Conservation (phyloP, 2,113 vertebrate genomes). For the Tichodroma muraria region DNA sequence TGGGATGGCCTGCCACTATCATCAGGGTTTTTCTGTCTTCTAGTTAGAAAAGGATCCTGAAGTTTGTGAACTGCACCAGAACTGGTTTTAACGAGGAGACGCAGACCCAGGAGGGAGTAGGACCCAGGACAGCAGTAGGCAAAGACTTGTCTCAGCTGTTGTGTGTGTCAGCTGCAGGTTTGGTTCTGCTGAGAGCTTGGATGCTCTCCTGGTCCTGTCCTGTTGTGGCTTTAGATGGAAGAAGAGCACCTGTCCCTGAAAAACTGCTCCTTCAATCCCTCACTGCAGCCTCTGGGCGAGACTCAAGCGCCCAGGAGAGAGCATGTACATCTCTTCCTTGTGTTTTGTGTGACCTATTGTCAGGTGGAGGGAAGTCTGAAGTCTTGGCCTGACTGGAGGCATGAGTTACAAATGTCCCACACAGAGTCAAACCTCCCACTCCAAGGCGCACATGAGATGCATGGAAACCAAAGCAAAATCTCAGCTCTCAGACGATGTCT, state of each 20-base stretch:
- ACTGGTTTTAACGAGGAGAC: background rate
- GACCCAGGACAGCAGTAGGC: background rate
- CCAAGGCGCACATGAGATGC: background rate
- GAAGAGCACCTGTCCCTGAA: background rate
- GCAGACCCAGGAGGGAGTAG: background rate
- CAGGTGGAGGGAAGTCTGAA: background rate
- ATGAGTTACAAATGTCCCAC: background rate
- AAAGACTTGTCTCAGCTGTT: background rate
- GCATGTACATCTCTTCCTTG: background rate
- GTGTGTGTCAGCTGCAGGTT: background rate
- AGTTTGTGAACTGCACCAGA: background rate
- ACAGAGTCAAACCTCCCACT: background rate
- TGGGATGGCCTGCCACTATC: background rate
- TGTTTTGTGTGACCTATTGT: background rate
- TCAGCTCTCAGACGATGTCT: background rate
- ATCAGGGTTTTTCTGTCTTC: background rate
- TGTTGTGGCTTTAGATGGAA: background rate
- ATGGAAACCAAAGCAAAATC: background rate
- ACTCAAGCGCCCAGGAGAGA: background rate
- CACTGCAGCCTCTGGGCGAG: background rate
- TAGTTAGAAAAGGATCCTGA: background rate
- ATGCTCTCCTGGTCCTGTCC: background rate
- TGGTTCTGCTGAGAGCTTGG: background rate
- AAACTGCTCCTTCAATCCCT: background rate
- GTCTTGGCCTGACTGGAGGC: background rate